These are phyloP conservation scores for Neosalanx taihuensis DNA, from an alignment of 2,797 vertebrate species.

Conservation along the genomic window DNA sequence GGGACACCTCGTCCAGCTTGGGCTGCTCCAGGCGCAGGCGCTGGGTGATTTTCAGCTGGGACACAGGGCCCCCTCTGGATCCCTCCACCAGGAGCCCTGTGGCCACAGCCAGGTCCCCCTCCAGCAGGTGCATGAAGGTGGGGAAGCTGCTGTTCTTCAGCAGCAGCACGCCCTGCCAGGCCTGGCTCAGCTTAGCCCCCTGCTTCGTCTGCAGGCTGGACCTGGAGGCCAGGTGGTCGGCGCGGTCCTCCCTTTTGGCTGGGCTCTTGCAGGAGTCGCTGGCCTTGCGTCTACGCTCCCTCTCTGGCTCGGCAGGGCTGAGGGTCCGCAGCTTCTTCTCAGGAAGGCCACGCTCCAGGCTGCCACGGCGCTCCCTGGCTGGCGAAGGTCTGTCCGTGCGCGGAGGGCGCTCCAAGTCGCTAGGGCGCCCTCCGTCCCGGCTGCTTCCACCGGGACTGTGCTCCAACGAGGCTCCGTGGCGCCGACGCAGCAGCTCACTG, in stretches of 20 bases:
- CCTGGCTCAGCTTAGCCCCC: constrained; percentile 80
- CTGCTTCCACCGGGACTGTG: constrained; percentile 81
- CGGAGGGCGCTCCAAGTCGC: constrained; percentile 81
- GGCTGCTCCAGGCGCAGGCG: constrained; percentile 95
- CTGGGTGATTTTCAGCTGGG: constrained; percentile 96
- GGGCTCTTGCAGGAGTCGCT: constrained; percentile 79
- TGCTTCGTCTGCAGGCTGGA: constrained; percentile 55
- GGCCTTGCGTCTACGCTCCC: constrained; percentile 63
- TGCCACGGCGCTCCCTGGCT: constrained; percentile 73
- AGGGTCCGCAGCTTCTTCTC: constrained; percentile 68
- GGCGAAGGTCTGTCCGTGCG: constrained; percentile 83
- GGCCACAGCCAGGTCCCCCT: constrained; percentile 86
- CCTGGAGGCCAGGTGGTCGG: constrained; percentile 63
- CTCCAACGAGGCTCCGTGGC: constrained; percentile 77
- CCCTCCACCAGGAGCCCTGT: constrained; percentile 83
- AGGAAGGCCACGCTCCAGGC: constrained; percentile 72
- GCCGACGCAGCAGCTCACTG: constrained; percentile 75
- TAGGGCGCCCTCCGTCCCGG: constrained; percentile 79
- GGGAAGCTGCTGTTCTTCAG: constrained; percentile 98
- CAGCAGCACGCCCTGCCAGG: constrained; percentile 94
- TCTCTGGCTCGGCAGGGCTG: constrained; percentile 46
- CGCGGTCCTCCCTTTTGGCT: constrained; percentile 64
- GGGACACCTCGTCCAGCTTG: constrained; percentile 95
- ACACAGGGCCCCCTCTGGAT: constrained; percentile 79
- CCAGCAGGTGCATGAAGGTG: constrained; percentile 92